Percentiles rank a stretch among this genome's conserved stretches.
Evolutionary conservation across 2,888 invertebrate species (phyloP).

Genomic region (Thelaira solivaga): DNA sequence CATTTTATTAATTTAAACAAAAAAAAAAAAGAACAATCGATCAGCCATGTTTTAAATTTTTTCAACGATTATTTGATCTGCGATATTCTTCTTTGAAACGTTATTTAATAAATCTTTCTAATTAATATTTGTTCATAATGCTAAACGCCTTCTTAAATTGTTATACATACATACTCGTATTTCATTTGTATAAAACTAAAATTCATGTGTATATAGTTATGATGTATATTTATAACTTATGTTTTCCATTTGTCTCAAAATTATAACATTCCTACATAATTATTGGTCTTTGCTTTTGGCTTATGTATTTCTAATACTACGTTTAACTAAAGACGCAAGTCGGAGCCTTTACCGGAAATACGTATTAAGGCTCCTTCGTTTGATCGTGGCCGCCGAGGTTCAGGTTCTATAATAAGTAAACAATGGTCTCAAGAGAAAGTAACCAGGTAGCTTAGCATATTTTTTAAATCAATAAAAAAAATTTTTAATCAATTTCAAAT

Average conservation of each 20-base stretch:
- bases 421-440: conserved; percentile 75
- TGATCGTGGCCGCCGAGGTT: conserved; percentile 85
- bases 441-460: conserved; percentile 72
- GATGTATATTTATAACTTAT: background rate
- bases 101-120: background rate
- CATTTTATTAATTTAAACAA: too few species aligned
- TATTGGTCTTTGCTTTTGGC: conserved; percentile 54
- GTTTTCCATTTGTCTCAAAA: conserved; percentile 26
- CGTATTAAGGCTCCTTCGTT: conserved; percentile 89
- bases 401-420: conserved; percentile 72
- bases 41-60: too few species aligned
- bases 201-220: background rate
- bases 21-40: too few species aligned
- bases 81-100: background rate
- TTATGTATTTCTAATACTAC: conserved; percentile 44
- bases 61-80: background rate
- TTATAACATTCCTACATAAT: conserved; percentile 19
- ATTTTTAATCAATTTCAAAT: background rate
- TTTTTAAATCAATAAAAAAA: conserved; percentile 9
- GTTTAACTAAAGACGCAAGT: conserved; percentile 79
- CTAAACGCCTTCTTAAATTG: conserved; percentile 3
- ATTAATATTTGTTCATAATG: background rate
- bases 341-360: conserved; percentile 82
- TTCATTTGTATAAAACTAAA: background rate
- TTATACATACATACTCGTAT: too few species aligned